A percentile compares a stretch with the other conserved stretches of the same genome.
phyloP scores from a whole-genome alignment of 2,113 vertebrate species.

The Ivindomyrus marchei region DNA sequence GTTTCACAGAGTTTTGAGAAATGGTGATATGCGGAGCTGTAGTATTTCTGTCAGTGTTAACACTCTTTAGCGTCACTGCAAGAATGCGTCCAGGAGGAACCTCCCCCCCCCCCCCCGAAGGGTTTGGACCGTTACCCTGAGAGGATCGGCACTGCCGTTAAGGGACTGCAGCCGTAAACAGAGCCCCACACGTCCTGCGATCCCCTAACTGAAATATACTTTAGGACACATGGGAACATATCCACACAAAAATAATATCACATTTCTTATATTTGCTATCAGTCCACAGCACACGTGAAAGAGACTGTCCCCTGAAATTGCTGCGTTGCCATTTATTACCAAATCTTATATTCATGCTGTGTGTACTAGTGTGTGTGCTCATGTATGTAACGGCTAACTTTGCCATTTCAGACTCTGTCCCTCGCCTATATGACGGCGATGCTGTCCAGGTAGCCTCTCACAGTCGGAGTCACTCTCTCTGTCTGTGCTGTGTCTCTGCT shows the following conservation, averaged over 20 bases:
- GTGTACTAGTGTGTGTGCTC: not conserved
- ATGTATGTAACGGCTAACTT: not conserved
- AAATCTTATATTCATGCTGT: not conserved
- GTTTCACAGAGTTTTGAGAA: not conserved
- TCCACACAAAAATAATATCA: not conserved
- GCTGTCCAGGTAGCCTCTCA: slow-evolving; percentile 57
- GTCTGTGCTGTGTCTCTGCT: slow-evolving; percentile 14
- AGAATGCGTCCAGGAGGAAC: not conserved
- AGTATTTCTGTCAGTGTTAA: not conserved
- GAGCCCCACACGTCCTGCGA: not conserved
- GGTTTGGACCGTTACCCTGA: not conserved
- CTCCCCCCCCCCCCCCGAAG: not conserved
- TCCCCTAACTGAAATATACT: not conserved
- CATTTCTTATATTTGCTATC: not conserved
- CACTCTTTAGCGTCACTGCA: not conserved
- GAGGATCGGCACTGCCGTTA: not conserved
- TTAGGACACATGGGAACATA: not conserved
- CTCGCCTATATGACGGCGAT: slow-evolving; percentile 73
- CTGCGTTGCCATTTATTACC: not conserved
- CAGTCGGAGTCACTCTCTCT: not conserved
- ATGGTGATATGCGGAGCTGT: not conserved
- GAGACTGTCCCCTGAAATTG: not conserved
- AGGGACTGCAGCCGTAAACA: not conserved
- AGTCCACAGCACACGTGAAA: not conserved
- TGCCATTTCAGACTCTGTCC: slow-evolving; percentile 56